Base-by-base conservation (phyloP, 1,140 invertebrate species). In the Phocides pigmalion region DNA sequence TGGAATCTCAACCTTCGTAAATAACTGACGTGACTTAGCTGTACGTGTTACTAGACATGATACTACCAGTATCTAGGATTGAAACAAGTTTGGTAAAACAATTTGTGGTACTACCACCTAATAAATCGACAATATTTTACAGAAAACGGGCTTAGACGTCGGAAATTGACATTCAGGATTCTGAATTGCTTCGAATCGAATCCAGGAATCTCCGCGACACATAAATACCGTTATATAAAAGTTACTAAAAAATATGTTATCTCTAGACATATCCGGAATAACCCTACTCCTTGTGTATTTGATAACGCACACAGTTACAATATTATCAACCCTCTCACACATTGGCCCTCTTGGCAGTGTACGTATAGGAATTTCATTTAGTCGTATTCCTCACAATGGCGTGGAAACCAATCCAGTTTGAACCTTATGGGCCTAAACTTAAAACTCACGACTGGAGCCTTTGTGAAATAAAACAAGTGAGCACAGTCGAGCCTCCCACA, bases 401-500 rank as follows among this genome's bases (percentile, higher is more conserved):
- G 3, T n/a, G 0, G 9, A 1, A 4, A n/a, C 12, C 28, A 14
- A 20, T 12, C 28, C 3, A 59, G 6, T 47, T 14, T 20, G 42
- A 47, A 46, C 56, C 56, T 59, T 59, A 59, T 1, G 0, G 2
- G 2, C 3, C 14, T 0, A 17, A 3, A 4, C 8, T 28, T 44
- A 47, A 47, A 14, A 22, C 1, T 20, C 62, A 54, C 32, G 56
- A 46, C n/a, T 14, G 5, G 44, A 5, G n/a, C 22, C 25, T n/a
- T 47, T 0, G 16, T 35, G 11, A 47, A 32, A n/a, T 15, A 16
- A 44, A 14, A 35, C 14, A 19, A 47, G 0, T 59, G 28, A 35
- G 17, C 41, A 28, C 16, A 35, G 42, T 56, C 64, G 59, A 67
- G 69, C 54, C 41, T 65, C 68, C 56, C 80, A 89, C 80, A 86